Conservation (phyloP, 1,140 invertebrate genomes). For the Elysia chlorotica region DNA sequence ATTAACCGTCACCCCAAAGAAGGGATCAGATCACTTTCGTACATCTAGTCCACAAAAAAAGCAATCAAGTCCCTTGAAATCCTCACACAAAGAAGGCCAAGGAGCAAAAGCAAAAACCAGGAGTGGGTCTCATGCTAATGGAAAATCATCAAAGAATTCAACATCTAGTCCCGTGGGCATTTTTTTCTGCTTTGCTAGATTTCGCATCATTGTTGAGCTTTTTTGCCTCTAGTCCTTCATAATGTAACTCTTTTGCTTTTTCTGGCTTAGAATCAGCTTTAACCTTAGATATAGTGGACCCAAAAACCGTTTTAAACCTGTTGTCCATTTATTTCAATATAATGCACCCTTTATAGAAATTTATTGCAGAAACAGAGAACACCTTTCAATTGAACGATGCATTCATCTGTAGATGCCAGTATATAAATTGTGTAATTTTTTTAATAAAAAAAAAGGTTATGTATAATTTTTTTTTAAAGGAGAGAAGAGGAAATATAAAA, state of each 20-base stretch:
- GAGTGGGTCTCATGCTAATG: background rate
- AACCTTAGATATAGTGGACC: too few species aligned
- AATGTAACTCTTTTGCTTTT: background rate
- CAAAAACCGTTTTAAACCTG: too few species aligned
- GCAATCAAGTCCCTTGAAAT: background rate
- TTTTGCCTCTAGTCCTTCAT: background rate
- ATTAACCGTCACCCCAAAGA: background rate
- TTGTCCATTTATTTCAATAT: background rate
- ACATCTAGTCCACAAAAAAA: background rate
- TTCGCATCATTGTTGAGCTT: background rate
- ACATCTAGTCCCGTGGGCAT: background rate
- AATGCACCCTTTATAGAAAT: background rate
- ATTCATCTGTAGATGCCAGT: background rate
- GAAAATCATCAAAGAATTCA: background rate
- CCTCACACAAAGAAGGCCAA: background rate
- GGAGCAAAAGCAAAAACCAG: background rate
- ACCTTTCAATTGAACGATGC: too few species aligned
- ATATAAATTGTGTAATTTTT: background rate
- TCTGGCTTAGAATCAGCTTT: too few species aligned
- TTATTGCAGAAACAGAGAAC: too few species aligned
- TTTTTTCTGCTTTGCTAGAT: background rate
- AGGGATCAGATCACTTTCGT: background rate
- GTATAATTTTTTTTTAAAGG: too few species aligned
- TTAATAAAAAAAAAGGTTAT: background rate
- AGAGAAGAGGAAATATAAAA: too few species aligned